These are phyloP conservation scores for Ecliptopera silaceata DNA, from an alignment of 2,888 invertebrate species.

Conservation along the genomic window DNA sequence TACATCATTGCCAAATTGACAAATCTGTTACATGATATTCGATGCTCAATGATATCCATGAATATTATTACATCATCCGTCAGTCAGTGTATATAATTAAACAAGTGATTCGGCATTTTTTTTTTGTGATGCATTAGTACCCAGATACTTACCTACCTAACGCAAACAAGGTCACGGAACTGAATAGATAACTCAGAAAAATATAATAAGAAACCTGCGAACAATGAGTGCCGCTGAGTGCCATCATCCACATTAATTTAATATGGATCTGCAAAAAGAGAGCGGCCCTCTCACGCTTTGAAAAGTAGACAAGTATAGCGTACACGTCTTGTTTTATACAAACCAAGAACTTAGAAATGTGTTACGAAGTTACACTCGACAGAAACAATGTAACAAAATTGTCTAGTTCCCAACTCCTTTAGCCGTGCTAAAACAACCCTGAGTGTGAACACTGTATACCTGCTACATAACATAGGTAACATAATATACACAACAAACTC, in stretches of 20 bases:
- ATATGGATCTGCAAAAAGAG: conserved; percentile 10
- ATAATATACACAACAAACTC: conserved; percentile 7
- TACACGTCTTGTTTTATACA: conserved; percentile 9
- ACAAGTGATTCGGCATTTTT: conserved; percentile 1
- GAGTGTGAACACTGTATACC: conserved; percentile 11
- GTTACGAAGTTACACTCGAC: conserved; percentile 24
- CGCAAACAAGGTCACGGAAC: background rate
- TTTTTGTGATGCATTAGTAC: background rate
- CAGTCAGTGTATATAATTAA: background rate
- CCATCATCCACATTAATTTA: background rate
- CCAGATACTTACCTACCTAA: background rate
- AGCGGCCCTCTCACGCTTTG: conserved; percentile 1
- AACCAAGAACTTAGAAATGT: conserved; percentile 23
- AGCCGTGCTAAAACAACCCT: conserved; percentile 47
- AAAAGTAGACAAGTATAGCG: background rate
- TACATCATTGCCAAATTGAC: conserved; percentile 18
- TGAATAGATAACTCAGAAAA: background rate
- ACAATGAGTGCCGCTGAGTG: background rate
- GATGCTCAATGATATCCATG: background rate
- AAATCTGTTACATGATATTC: conserved; percentile 14
- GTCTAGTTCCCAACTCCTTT: conserved; percentile 36
- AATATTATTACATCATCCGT: background rate
- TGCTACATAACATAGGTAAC: conserved; percentile 7
- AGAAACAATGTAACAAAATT: conserved; percentile 38
- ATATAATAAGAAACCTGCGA: background rate